Evolutionary conservation across 2,113 vertebrate genomes (phyloP), one percentile per base, ranked within the genome.

Genomic region (Oncorhynchus kisutch): DNA sequence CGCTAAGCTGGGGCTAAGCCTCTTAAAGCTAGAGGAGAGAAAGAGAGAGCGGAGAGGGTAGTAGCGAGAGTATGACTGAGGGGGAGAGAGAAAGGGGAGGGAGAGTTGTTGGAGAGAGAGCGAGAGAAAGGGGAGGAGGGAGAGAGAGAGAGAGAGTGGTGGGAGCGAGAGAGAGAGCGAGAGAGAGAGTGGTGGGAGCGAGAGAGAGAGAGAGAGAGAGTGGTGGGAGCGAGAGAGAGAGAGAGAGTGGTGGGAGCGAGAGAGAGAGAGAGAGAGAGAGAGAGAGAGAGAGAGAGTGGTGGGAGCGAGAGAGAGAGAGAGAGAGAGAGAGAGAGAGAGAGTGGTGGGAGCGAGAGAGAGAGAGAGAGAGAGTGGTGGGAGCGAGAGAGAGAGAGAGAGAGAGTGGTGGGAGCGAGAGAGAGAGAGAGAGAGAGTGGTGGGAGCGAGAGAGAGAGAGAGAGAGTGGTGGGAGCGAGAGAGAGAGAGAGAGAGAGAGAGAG

Each of bases 11-110:
- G 92, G 92, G 92, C 93, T 92, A 91, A 92, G 94, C 93, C 94
- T 93, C 94, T 96, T 95, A 96, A 95, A 95, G 93, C 93, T 93
- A 95, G 93, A 94, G 93, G 90, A 93, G 94, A 89, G 88, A 84
- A 27, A 24, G 39, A 70, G 34, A 16, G 74, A 34, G 79, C 64
- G 34, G 90, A 93, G 70, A 67, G 78, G 93, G 86, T 84, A 93
- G 91, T 24, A 62, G 78, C 18, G 69, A 74, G 77, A 83, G 80
- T 64, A 71, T 74, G 81, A 80, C 80, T 83, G 81, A 87, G 83
- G 81, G 87, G 72, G 79, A 85, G 77, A 83, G 77, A 74, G 78
- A 88, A 78, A 73, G 34, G 39, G 93, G 90, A 92, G 94, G 89
- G 87, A 88, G 80, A 87, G 87, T 82, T 86, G 87, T 81, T 87